Conservation (phyloP, 2,797 vertebrate genomes). For the Echeneis naucrates region DNA sequence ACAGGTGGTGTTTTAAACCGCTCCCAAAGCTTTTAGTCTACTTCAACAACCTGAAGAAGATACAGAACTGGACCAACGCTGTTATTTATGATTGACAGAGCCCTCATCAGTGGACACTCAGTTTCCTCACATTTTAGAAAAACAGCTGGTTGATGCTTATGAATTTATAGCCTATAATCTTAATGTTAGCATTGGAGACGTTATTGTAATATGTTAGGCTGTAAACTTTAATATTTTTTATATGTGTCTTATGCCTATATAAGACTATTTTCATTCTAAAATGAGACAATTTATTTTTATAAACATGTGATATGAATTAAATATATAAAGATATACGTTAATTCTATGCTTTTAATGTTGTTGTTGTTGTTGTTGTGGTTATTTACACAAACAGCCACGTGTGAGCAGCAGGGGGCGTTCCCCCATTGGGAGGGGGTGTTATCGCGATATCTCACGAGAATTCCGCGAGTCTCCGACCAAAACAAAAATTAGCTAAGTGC, state of each 20-base stretch:
- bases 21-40: conserved; percentile 20
- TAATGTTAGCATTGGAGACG: background rate
- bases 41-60: conserved; percentile 30
- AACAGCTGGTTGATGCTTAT: background rate
- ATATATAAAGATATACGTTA: background rate
- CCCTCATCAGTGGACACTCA: background rate
- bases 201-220: background rate
- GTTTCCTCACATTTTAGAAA: background rate
- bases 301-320: too few species aligned
- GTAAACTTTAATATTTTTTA: conserved; percentile 32
- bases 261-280: background rate
- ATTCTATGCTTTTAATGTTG: background rate
- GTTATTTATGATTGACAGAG: conserved; percentile 5
- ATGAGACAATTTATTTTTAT: conserved; percentile 14
- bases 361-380: background rate
- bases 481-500: conserved; percentile 24
- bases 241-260: background rate
- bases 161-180: background rate
- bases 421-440: background rate
- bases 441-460: conserved; percentile 61
- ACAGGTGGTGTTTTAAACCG: conserved; percentile 27
- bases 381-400: background rate
- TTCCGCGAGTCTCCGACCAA: conserved; percentile 33
- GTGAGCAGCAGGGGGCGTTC: background rate
- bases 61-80: conserved; percentile 75